Percentiles rank a stretch among this genome's conserved stretches.
phyloP scores from a whole-genome alignment of 2,113 vertebrate species.

The Crypturellus undulatus region DNA sequence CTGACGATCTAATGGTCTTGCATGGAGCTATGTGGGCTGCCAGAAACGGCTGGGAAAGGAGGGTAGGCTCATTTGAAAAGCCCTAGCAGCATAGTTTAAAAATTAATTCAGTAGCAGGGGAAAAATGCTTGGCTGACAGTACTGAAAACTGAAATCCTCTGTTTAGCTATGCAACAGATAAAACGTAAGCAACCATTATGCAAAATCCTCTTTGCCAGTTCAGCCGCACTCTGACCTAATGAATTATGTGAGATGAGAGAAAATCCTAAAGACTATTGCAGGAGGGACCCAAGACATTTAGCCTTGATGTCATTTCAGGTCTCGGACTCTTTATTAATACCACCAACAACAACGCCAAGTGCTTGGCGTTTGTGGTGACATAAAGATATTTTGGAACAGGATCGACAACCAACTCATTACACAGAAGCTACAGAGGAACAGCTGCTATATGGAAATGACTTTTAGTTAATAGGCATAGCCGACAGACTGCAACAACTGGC shows the following conservation, averaged over 20 bases:
- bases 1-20: background rate
- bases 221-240: background rate
- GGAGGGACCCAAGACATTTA: background rate
- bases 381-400: background rate
- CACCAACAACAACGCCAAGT: background rate
- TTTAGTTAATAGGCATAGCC: background rate
- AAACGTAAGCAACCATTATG: background rate
- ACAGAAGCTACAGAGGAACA: background rate
- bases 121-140: background rate
- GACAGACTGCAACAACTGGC: conserved; percentile 65
- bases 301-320: background rate
- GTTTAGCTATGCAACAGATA: background rate
- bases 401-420: background rate
- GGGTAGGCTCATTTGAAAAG: background rate
- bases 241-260: background rate
- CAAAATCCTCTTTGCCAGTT: background rate
- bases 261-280: background rate
- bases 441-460: conserved; percentile 44
- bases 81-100: background rate
- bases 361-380: background rate
- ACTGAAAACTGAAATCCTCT: background rate
- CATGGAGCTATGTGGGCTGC: background rate
- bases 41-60: background rate
- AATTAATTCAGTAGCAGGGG: background rate
- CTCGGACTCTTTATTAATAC: background rate